A percentile compares a stretch with the other conserved stretches of the same genome.
phyloP scores from a whole-genome alignment of 2,113 vertebrate species.

The Lipotes vexillifer region DNA sequence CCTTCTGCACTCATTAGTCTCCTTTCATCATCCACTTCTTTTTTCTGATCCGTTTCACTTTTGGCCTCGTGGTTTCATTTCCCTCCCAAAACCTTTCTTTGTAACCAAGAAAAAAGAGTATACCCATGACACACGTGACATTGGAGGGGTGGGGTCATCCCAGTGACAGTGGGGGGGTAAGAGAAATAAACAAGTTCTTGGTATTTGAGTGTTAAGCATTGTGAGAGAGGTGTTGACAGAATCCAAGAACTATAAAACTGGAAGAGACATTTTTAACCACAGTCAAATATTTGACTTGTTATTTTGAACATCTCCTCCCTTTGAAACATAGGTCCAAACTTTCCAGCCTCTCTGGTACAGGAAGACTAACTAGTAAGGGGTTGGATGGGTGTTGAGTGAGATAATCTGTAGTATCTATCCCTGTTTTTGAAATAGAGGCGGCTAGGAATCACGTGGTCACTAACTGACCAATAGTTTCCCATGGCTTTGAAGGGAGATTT shows the following conservation, averaged over 20 bases:
- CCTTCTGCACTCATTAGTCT: background rate
- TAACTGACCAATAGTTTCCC: background rate
- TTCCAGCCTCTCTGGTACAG: background rate
- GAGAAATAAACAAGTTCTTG: background rate
- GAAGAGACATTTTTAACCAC: background rate
- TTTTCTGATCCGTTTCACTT: background rate
- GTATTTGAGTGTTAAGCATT: background rate
- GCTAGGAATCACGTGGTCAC: background rate
- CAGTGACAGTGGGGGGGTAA: background rate
- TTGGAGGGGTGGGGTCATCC: background rate
- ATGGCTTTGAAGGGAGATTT: background rate
- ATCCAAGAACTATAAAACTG: background rate
- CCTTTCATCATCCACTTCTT: background rate
- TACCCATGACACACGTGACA: background rate
- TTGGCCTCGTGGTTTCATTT: background rate
- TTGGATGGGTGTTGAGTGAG: background rate
- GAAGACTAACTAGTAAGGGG: background rate
- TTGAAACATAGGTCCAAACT: background rate
- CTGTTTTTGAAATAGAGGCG: background rate
- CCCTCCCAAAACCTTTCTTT: background rate
- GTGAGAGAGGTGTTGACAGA: background rate
- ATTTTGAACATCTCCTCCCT: background rate
- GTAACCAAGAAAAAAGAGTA: background rate
- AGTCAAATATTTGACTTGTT: background rate
- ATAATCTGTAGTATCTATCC: background rate